These are phyloP conservation scores for Saguinus midas DNA, from an alignment of 2,113 vertebrate genomes.

Conservation along the genomic window DNA sequence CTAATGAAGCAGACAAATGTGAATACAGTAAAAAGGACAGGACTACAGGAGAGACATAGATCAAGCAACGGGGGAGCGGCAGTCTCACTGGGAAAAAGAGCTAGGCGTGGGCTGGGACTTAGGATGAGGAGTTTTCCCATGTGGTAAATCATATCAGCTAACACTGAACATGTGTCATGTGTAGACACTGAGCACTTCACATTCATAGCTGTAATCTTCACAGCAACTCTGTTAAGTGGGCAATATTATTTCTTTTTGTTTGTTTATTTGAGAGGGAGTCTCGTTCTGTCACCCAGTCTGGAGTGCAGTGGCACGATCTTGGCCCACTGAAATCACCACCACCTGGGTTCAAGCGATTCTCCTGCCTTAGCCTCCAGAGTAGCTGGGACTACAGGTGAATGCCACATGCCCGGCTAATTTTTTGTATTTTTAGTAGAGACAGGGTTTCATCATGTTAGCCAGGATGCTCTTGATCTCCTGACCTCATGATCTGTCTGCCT, in stretches of 20 bases:
- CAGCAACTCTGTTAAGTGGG: background rate
- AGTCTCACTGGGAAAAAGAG: background rate
- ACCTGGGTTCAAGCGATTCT: too few species aligned
- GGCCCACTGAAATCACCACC: too few species aligned
- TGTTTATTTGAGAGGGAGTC: too few species aligned
- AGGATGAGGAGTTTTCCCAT: background rate
- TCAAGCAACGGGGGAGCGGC: background rate
- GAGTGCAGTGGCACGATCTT: too few species aligned
- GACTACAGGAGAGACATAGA: background rate
- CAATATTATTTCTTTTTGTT: background rate
- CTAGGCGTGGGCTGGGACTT: background rate
- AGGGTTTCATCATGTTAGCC: too few species aligned
- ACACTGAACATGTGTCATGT: background rate
- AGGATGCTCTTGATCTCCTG: too few species aligned
- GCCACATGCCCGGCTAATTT: too few species aligned
- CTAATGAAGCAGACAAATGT: background rate
- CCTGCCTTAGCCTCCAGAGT: too few species aligned
- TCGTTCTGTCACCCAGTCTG: too few species aligned
- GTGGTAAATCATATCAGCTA: background rate
- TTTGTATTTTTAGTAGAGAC: too few species aligned
- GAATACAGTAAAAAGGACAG: background rate
- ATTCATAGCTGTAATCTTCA: background rate
- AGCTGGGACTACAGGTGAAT: too few species aligned
- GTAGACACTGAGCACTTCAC: background rate
- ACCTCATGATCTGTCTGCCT: too few species aligned